These are phyloP conservation scores for Pterocles gutturalis DNA, from an alignment of 2,113 vertebrate genomes.

Conservation along the genomic window DNA sequence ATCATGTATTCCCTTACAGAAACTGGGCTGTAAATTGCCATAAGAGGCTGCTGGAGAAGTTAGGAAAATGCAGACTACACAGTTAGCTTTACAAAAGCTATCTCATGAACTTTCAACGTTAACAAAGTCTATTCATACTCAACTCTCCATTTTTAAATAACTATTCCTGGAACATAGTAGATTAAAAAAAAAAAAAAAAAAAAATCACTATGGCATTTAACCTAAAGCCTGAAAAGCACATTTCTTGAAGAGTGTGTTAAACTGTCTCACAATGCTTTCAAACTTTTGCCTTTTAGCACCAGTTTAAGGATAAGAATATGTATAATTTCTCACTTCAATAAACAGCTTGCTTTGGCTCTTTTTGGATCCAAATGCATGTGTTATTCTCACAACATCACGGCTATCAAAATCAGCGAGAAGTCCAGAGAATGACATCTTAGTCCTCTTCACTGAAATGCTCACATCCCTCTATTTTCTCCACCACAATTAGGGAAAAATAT, in stretches of 20 bases:
- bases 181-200: background rate
- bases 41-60: background rate
- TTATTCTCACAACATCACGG: background rate
- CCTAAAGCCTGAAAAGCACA: background rate
- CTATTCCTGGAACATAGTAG: background rate
- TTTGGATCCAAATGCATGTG: background rate
- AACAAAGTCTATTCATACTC: background rate
- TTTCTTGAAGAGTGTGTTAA: background rate
- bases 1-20: accelerated
- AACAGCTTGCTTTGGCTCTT: background rate
- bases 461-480: background rate
- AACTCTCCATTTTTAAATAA: background rate
- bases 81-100: background rate
- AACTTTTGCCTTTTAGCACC: background rate
- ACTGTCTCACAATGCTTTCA: background rate
- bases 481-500: background rate
- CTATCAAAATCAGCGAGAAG: background rate
- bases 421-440: background rate
- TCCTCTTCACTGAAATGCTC: background rate
- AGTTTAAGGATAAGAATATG: background rate
- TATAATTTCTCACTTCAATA: background rate
- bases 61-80: background rate
- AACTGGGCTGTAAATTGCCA: background rate
- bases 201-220: background rate
- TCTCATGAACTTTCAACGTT: background rate